Evolutionary conservation across 2,888 invertebrate genomes (phyloP).

Genomic region (Ectemnius lituratus): DNA sequence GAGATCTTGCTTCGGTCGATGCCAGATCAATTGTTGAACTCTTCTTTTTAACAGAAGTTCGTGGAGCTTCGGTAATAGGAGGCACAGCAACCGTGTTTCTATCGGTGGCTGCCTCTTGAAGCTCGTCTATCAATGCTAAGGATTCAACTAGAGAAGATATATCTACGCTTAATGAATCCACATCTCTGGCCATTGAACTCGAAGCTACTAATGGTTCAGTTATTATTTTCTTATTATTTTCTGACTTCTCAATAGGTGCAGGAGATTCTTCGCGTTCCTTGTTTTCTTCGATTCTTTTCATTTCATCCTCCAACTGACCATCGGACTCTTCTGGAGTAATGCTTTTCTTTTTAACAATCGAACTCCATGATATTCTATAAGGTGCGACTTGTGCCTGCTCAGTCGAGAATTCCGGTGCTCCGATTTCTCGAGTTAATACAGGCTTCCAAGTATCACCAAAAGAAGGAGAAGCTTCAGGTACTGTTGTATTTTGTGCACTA

Average conservation of each 20-base stretch:
- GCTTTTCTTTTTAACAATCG: conserved; percentile 55
- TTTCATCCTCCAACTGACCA: conserved; percentile 29
- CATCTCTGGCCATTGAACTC: neutral
- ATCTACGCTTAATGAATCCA: neutral
- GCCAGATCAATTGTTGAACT: neutral
- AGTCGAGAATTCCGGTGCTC: neutral
- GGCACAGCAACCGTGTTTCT: neutral
- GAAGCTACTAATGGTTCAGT: neutral
- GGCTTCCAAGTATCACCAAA: conserved; percentile 15
- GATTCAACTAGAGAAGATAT: neutral
- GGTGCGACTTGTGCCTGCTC: conserved; percentile 1
- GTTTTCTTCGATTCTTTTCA: conserved; percentile 36
- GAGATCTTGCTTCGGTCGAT: too few relatives aligned
- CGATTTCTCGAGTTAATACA: conserved; percentile 9
- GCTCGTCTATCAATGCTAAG: conserved; percentile 1
- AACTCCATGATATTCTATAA: conserved; percentile 59
- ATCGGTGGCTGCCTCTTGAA: conserved; percentile 9
- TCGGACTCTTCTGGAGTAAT: conserved; percentile 35
- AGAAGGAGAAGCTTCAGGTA: neutral
- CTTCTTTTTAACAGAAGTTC: conserved; percentile 24
- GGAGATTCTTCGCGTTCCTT: conserved; percentile 22
- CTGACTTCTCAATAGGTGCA: neutral
- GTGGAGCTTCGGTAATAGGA: conserved; percentile 1
- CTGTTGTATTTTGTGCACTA: conserved; percentile 15
- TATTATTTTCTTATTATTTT: neutral